Evolutionary conservation across 2,888 invertebrate species (phyloP), one percentile per base, ranked within the genome.

Genomic region (Cordilura impudica): DNA sequence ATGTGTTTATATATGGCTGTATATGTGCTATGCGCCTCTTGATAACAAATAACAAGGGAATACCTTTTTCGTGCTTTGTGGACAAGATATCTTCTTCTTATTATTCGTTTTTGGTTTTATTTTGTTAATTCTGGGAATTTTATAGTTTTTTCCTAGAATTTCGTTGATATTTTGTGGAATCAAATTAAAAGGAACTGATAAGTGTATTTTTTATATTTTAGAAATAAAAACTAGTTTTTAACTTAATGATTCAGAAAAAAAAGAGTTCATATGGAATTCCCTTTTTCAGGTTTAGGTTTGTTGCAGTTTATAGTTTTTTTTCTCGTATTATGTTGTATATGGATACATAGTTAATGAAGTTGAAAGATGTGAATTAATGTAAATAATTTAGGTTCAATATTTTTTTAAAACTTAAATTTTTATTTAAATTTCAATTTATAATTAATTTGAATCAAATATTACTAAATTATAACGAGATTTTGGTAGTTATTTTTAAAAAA

Each of bases 141-240:
- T 75, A 83, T 84, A 84, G 83, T 83, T 82, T 86, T 88, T 88
- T 88, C 88, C 87, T 86, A 86, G 88, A 88, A 88, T 83, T 84
- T 78, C 53, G 74, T 71, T 69, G 67, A 66, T 79, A 81, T 83
- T 83, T 84, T 83, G 82, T 72, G 56, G 83, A 76, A 79, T 79
- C 67, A 67, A 85, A 84, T 83, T 83, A 83, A 84, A 83, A 82
- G 75, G 69, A 73, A 72, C 67, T 69, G 82, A 70, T 73, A 75
- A 66, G 75, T 74, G 73, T 49, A 18, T 58, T 61, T 54, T 72
- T 23, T 21, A n/a, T 21, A 43, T 61, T 60, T 49, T 47, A 53
- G 14, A 35, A 61, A 19, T 43, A 16, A 23, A 23, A 78, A 72
- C 61, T 8, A 56, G 77, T 72, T 72, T 63, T 31, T 58, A 14